Conservation (phyloP, 2,113 vertebrate species). For the Panthera uncia region DNA sequence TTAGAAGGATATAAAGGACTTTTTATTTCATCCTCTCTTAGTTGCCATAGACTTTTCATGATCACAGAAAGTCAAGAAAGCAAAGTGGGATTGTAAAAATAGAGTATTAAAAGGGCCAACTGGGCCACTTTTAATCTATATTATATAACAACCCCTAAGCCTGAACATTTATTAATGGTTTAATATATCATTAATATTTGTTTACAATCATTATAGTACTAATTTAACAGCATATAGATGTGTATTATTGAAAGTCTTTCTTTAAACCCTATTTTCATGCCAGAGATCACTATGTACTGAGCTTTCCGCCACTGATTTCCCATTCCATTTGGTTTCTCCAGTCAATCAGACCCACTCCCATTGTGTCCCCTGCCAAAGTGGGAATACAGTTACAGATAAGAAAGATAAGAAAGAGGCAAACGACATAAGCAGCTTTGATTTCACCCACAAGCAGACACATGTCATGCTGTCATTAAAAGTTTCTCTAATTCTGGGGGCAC, state of each 20-base stretch:
- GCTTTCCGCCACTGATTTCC: neutral
- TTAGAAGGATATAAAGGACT: slow-evolving; percentile 50
- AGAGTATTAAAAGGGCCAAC: neutral
- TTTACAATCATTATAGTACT: neutral
- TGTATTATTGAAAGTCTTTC: neutral
- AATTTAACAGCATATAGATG: neutral
- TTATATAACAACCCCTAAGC: neutral
- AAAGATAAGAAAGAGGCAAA: neutral
- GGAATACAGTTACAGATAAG: neutral
- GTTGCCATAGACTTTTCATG: neutral
- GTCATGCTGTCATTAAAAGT: neutral
- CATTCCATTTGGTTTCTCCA: neutral
- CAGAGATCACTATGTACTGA: neutral
- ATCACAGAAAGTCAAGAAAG: slow-evolving; percentile 32
- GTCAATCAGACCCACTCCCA: neutral
- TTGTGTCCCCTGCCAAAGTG: neutral
- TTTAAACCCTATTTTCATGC: neutral
- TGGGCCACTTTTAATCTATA: neutral
- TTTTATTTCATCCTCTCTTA: slow-evolving; percentile 14
- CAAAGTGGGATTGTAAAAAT: neutral
- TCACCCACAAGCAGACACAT: neutral
- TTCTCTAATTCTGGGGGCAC: neutral
- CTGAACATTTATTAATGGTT: neutral
- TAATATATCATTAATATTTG: neutral
- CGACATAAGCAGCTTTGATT: neutral